A percentile compares a stretch with the other conserved stretches of the same genome.
phyloP scores from a whole-genome alignment of 2,113 vertebrate genomes.

The Mirza zaza region DNA sequence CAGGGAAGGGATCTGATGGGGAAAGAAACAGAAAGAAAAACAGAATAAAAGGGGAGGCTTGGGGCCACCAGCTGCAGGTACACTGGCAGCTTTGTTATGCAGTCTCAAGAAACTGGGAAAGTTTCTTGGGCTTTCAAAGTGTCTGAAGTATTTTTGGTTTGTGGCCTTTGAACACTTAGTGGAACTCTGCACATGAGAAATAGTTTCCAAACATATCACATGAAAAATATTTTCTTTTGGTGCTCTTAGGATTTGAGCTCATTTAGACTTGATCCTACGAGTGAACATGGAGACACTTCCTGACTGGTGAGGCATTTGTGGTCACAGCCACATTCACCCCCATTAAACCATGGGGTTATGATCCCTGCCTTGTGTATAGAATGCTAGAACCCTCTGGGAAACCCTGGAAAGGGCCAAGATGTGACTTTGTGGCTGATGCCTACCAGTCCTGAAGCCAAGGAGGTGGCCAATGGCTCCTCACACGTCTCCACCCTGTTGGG shows the following conservation, averaged over 20 bases:
- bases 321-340: no score
- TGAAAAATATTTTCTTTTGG: slow-evolving; percentile 19
- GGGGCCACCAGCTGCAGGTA: background rate
- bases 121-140: background rate
- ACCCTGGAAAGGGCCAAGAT: background rate
- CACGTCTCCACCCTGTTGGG: background rate
- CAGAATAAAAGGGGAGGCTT: background rate
- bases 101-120: background rate
- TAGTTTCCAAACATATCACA: slow-evolving; percentile 4
- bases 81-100: background rate
- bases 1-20: background rate
- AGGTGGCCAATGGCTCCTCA: background rate
- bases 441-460: background rate
- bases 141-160: background rate
- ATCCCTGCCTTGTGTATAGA: background rate
- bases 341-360: background rate
- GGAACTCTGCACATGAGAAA: slow-evolving; percentile 1
- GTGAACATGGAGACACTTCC: background rate
- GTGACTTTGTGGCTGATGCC: background rate
- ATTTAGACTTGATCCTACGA: background rate
- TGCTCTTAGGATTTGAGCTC: background rate
- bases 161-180: background rate
- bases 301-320: background rate
- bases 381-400: slow-evolving; percentile 19
- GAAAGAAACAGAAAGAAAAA: background rate